Percentiles rank a stretch among this genome's conserved stretches.
These are phyloP conservation scores for Caenorhabditis panamensis DNA, from an alignment of 2,888 invertebrate genomes.

Conservation along the genomic window DNA sequence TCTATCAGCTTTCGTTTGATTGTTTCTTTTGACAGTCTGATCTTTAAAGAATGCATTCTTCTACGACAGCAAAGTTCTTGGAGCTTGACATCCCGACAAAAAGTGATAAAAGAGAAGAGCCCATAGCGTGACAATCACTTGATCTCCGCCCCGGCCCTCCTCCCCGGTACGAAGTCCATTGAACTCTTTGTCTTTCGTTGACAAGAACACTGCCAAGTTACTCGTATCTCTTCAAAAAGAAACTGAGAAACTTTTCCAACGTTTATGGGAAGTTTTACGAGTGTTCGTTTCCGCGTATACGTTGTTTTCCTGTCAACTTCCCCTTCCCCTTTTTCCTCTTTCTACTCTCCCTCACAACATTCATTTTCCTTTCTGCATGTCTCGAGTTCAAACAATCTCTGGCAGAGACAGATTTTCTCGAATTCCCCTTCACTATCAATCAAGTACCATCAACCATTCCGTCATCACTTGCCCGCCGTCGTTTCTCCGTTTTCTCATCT, in stretches of 20 bases:
- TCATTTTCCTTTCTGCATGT: constrained; percentile 2
- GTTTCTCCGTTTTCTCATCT: constrained; percentile 31
- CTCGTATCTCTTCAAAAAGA: background rate
- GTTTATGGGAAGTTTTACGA: constrained; percentile 35
- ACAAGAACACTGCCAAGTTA: background rate
- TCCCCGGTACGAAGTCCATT: constrained; percentile 21
- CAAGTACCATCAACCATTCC: constrained; percentile 38
- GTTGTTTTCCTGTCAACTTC: background rate
- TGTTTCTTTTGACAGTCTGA: constrained; percentile 23
- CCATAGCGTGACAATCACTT: constrained; percentile 7
- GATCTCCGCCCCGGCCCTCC: background rate
- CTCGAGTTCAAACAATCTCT: constrained; percentile 26
- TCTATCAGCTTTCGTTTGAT: background rate
- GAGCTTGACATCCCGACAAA: constrained; percentile 8
- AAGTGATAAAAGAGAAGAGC: constrained; percentile 17
- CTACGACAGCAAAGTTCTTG: background rate
- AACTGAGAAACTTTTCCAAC: background rate
- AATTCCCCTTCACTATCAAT: constrained; percentile 26
- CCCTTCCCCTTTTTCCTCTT: too few species aligned
- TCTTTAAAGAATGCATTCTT: constrained; percentile 16
- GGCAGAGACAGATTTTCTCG: constrained; percentile 2
- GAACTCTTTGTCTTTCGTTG: background rate
- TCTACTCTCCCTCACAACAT: background rate
- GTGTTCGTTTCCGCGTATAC: constrained; percentile 15
- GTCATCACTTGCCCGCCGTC: constrained; percentile 30